Base-by-base conservation (phyloP, 2,113 vertebrate species). In the Misgurnus anguillicaudatus region DNA sequence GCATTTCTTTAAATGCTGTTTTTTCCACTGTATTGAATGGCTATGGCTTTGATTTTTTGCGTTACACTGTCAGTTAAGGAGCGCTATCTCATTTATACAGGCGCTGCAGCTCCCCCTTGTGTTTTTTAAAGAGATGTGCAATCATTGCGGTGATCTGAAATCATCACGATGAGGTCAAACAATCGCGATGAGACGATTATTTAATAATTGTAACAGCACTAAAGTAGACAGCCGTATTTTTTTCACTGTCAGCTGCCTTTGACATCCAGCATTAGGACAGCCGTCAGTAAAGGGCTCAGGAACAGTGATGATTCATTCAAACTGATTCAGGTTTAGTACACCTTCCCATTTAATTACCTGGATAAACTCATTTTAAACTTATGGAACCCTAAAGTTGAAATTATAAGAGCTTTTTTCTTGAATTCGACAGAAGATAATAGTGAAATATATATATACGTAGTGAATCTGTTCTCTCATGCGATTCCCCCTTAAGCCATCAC, bases 331-430 rank as follows among this genome's bases (percentile, higher is more conserved):
- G 68, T 71, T 71, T 38, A 31, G 31, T 14, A 57, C 51, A 55
- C 68, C 24, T 31, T 31, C 24, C 24, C 24, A 2, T 71, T 71
- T 36, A 5, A n/a, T 57, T 51, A 71, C 68, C 68, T 1, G 14
- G 47, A 36, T 69, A 45, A 69, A 36, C 67, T 71, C 68, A 71
- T 71, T 71, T 71, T 71, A 55, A 57, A 71, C 16, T 53, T 31
- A 36, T 8, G 47, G 51, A 24, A 17, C 24, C 47, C 47, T 9
- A 41, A 71, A 48, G 68, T 71, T 71, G 51, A 19, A 51, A 71
- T 71, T 57, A 71, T 71, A 39, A 24, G 48, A 4, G 24, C 47
- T 31, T 47, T 69, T 21, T 24, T 19, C 21, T 51, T 24, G 14
- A 69, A 36, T 69, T 69, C 24, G 36, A 45, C 51, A 17, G 51